Evolutionary conservation across 2,797 vertebrate species (phyloP).

Genomic region (Choloepus didactylus): DNA sequence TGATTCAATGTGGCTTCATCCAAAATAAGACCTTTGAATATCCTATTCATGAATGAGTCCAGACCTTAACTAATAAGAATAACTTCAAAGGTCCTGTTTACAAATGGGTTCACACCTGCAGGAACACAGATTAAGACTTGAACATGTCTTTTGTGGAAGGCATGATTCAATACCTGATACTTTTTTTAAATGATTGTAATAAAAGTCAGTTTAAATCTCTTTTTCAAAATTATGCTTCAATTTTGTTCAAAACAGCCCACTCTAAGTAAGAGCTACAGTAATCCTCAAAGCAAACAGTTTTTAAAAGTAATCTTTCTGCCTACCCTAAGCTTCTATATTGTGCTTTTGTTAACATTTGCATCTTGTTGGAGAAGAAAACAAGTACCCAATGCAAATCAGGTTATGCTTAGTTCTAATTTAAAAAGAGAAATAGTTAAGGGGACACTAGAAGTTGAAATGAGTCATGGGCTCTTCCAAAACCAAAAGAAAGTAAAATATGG

Average conservation of each 20-base stretch:
- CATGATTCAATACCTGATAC: no score
- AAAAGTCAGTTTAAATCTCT: conserved; percentile 28
- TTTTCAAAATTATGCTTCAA: not conserved
- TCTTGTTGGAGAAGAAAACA: not conserved
- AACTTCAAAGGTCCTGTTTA: no score
- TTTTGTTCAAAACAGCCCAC: not conserved
- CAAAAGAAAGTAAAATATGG: not conserved
- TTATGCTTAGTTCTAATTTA: not conserved
- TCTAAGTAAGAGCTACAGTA: not conserved
- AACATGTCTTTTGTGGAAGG: no score
- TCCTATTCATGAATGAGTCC: no score
- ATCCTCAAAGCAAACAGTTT: not conserved
- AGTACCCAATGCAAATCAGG: not conserved
- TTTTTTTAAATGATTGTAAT: not conserved
- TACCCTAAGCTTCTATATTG: not conserved
- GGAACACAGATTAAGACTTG: no score
- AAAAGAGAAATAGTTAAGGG: not conserved
- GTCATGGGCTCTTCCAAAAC: not conserved
- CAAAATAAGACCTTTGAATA: no score
- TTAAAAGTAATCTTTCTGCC: not conserved
- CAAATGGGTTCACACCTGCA: no score
- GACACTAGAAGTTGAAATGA: not conserved
- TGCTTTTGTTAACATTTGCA: not conserved
- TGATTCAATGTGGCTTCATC: no score
- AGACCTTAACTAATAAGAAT: no score